Evolutionary conservation across 1,140 invertebrate species (phyloP).

Genomic region (Drosophila quadrilineata): DNA sequence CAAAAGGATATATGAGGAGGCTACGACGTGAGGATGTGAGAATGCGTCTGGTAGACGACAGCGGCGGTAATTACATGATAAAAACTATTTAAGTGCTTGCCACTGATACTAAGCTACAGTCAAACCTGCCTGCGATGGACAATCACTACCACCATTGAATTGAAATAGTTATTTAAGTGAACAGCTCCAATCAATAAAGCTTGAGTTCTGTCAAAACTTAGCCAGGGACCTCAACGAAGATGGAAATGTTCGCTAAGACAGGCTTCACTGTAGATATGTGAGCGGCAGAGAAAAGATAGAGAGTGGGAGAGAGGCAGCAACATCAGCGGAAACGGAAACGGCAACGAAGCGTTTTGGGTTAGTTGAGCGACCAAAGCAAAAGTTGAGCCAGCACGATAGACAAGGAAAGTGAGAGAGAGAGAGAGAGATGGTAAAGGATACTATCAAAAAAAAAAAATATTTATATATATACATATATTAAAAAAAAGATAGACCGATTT

Average conservation of each 20-base stretch:
- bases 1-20: neutral
- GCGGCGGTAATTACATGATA: conserved; percentile 76
- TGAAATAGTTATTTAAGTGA: no score
- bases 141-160: no score
- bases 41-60: conserved; percentile 66
- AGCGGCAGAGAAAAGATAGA: neutral
- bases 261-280: no score
- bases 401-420: neutral
- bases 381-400: neutral
- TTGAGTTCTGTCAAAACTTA: no score
- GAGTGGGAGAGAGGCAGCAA: conserved; percentile 1
- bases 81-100: conserved; percentile 74
- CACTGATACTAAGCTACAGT: conserved; percentile 18
- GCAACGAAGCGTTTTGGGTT: conserved; percentile 5
- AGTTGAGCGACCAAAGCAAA: neutral
- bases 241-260: no score
- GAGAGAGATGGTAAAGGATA: neutral
- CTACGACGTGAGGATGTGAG: conserved; percentile 11
- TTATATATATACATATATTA: no score
- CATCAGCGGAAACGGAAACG: conserved; percentile 23
- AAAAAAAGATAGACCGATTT: no score
- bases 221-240: no score
- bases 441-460: no score
- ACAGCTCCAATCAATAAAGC: no score
- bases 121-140: no score